These are phyloP conservation scores for Rhinichthys osculus DNA, from an alignment of 2,797 vertebrate genomes.

Conservation along the genomic window DNA sequence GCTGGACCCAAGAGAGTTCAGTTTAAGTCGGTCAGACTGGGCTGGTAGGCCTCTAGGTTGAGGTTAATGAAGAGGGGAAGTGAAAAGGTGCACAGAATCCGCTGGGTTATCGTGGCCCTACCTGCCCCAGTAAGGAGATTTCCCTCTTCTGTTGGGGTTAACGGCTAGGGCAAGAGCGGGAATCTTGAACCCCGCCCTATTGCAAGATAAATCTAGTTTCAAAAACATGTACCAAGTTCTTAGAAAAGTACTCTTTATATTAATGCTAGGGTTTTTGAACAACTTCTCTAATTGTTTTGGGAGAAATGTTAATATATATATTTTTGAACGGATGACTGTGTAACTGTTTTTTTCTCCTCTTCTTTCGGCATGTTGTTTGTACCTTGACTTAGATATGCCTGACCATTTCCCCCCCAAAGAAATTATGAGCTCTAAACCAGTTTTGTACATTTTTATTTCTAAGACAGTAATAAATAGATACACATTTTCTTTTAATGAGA, in stretches of 20 bases:
- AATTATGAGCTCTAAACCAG: background rate
- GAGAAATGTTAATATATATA: background rate
- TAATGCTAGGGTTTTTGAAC: background rate
- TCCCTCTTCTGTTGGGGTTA: background rate
- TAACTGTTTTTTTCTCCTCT: background rate
- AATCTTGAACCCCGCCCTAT: background rate
- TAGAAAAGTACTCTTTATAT: background rate
- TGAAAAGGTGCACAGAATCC: background rate
- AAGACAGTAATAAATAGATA: background rate
- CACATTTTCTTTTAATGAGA: too few relatives aligned
- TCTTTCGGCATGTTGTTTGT: background rate
- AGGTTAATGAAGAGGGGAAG: conserved; percentile 34
- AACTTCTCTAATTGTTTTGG: background rate
- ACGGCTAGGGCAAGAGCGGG: background rate
- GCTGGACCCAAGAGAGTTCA: background rate
- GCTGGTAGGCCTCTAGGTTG: conserved; percentile 10
- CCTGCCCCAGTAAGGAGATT: background rate
- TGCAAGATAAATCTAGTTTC: background rate
- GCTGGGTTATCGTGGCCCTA: background rate
- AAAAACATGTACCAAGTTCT: background rate
- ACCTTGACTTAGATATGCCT: too few relatives aligned
- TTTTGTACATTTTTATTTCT: background rate
- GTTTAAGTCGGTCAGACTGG: conserved; percentile 33
- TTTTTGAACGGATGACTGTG: too few relatives aligned
- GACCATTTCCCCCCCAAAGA: too few relatives aligned